Evolutionary conservation across 2,888 invertebrate species (phyloP).

Genomic region (Apotomis turbidana): DNA sequence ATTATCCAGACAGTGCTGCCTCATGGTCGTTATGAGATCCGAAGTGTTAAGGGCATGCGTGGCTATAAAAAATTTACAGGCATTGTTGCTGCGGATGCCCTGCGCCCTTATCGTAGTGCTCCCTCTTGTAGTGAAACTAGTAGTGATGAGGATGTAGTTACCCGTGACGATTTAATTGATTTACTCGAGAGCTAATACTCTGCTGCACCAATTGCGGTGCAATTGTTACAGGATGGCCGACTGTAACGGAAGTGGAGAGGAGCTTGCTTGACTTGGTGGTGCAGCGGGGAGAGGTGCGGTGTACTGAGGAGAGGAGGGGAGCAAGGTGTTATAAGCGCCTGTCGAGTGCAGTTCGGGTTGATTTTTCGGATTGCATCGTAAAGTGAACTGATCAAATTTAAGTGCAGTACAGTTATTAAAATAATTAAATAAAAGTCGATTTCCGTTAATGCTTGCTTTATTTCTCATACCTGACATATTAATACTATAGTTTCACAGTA

Average conservation of each 20-base stretch:
- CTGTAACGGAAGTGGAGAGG: neutral
- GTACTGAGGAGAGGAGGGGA: too few relatives aligned
- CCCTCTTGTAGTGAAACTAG: constrained; percentile 47
- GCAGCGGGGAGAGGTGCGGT: too few relatives aligned
- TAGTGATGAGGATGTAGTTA: constrained; percentile 47
- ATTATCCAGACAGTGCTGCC: constrained; percentile 46
- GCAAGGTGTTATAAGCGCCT: too few relatives aligned
- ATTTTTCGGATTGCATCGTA: too few relatives aligned
- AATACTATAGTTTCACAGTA: too few relatives aligned
- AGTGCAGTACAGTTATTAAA: too few relatives aligned
- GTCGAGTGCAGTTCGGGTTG: too few relatives aligned
- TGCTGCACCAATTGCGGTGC: constrained; percentile 44
- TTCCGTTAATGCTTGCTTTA: too few relatives aligned
- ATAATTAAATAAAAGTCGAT: too few relatives aligned
- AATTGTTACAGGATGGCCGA: constrained; percentile 48
- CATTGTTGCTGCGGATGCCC: constrained; percentile 44
- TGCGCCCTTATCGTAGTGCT: constrained; percentile 44
- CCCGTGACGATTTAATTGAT: constrained; percentile 44
- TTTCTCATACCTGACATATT: too few relatives aligned
- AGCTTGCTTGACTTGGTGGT: too few relatives aligned
- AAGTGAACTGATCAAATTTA: too few relatives aligned
- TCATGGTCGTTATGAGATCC: constrained; percentile 50
- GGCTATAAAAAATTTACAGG: constrained; percentile 47
- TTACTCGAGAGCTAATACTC: constrained; percentile 44
- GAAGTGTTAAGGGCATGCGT: constrained; percentile 48